Base-by-base conservation (phyloP, 2,888 invertebrate genomes). In the Drosophila macrospina region DNA sequence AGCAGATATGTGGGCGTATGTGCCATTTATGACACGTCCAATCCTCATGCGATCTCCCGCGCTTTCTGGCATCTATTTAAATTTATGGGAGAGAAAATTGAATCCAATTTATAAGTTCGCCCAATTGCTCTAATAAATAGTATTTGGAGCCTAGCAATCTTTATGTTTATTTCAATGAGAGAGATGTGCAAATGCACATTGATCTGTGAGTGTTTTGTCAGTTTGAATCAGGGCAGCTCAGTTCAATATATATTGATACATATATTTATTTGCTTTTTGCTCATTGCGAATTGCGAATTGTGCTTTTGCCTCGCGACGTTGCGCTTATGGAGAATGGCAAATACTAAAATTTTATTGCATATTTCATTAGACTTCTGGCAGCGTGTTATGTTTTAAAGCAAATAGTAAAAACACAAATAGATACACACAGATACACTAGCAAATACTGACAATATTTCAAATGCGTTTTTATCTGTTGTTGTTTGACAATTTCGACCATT, bases 291-390 rank as follows among this genome's bases (percentile, higher is more conserved):
- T 68, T 70, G 73, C 59, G 45, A 70, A 68, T 68, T 72, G 73
- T 59, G 73, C 67, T 72, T 78, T 74, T 73, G 61, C 60, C 15
- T 66, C 36, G 36, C 37, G 20, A 28, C 11, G 15, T 59, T 59
- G 64, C 54, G 41, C 39, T 69, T 77, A 59, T 79, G 45, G 69
- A 52, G 75, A 83, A 77, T 83, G 75, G 61, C 68, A 86, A 84
- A 83, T 50, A 86, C 74, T 88, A 67, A 78, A 77, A 84, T 87
- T 84, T 88, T 86, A 88, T 87, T 88, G 85, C 87, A 87, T 87
- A 85, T 85, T 88, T 88, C 89, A 86, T 88, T 88, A 84, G 79
- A 86, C 68, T 89, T 82, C 80, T 76, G 77, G 41, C 67, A 73
- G 75, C 63, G 59, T 77, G 77, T 78, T 73, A 76, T 84, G 64